Conservation (phyloP, 2,113 vertebrate species). For the Entelurus aequoreus region DNA sequence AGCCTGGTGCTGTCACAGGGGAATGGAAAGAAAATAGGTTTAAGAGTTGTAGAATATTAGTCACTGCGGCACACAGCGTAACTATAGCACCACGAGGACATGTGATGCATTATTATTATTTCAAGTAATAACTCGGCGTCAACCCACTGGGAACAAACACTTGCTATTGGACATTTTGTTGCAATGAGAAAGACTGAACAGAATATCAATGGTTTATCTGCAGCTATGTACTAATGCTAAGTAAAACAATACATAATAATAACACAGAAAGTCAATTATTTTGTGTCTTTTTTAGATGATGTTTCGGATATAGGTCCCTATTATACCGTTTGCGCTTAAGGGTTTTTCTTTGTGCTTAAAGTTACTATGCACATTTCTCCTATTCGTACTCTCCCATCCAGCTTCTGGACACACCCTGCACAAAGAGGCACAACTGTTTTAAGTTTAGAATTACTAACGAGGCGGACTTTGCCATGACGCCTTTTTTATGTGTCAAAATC, state of each 20-base stretch:
- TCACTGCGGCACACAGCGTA: conserved; percentile 36
- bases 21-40: conserved; percentile 24
- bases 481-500: too few species aligned
- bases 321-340: too few species aligned
- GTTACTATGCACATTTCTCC: too few species aligned
- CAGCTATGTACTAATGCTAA: neutral
- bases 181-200: conserved; percentile 7
- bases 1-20: neutral
- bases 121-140: conserved; percentile 55
- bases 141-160: conserved; percentile 44
- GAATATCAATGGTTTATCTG: conserved; percentile 20
- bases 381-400: too few species aligned
- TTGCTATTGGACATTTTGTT: conserved; percentile 44
- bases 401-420: too few species aligned
- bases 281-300: too few species aligned
- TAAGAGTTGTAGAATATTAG: conserved; percentile 43
- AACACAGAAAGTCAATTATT: neutral
- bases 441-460: too few species aligned
- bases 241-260: conserved; percentile 31
- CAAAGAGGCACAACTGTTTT: too few species aligned
- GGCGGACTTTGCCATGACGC: too few species aligned
- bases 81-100: conserved; percentile 40
- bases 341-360: too few species aligned
- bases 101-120: conserved; percentile 38
- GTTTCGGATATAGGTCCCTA: too few species aligned